Evolutionary conservation across 2,113 vertebrate species (phyloP).

Genomic region (Pangasianodon hypophthalmus): DNA sequence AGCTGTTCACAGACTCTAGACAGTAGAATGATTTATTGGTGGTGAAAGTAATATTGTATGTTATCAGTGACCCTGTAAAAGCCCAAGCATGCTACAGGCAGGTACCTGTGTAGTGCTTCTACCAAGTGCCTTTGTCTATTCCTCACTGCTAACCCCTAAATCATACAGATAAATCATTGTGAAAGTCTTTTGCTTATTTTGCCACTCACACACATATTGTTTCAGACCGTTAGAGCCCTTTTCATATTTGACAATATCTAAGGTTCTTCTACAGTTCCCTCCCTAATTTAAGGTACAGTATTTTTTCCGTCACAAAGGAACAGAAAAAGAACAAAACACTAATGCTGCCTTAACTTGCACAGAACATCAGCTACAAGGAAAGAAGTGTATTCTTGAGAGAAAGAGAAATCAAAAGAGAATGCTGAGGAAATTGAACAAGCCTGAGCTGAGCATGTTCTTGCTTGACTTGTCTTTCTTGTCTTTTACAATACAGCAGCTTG

Average conservation of each 20-base stretch:
- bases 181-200: conserved; percentile 39
- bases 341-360: neutral
- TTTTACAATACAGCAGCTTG: conserved; percentile 27
- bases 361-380: neutral
- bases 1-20: neutral
- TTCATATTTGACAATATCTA: conserved; percentile 15
- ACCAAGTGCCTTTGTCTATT: conserved; percentile 48
- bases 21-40: conserved; percentile 7
- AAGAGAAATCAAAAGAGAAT: neutral
- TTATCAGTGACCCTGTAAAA: conserved; percentile 1
- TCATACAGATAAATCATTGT: conserved; percentile 60
- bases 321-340: neutral
- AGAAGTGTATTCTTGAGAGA: neutral
- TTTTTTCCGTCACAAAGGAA: neutral
- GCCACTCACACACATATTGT: conserved; percentile 41
- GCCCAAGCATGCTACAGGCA: conserved; percentile 32
- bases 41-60: conserved; percentile 17
- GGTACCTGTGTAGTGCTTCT: conserved; percentile 45
- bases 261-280: conserved; percentile 16
- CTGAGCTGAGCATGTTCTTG: neutral
- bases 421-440: conserved; percentile 20
- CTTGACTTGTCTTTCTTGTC: conserved; percentile 36
- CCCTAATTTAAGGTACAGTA: neutral
- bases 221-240: conserved; percentile 41
- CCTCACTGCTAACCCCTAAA: conserved; percentile 57